Base-by-base conservation (phyloP, 1,140 invertebrate genomes). In the Probaryconus sp. region DNA sequence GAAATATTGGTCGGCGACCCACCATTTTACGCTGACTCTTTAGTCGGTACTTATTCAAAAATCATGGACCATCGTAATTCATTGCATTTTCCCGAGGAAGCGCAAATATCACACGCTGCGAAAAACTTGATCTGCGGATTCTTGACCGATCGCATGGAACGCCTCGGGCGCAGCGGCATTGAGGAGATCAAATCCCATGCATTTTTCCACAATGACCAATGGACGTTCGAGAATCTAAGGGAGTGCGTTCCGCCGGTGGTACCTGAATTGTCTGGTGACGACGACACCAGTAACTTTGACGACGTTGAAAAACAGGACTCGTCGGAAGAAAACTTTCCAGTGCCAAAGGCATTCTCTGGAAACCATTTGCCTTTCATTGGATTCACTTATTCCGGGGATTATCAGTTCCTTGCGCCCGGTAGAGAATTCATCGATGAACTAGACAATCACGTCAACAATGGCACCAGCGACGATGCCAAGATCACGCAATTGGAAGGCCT, bases 1-100 rank as follows among this genome's bases (percentile, higher is more conserved):
- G 98, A 99, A 90, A 99, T 99, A 97, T 89, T 99, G 4, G 94
- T 98, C 60, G 97, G 97, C n/a, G 98, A 99, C 85, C 97, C 98
- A 2, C 98, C 98, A 2, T 99, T 99, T 88, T 99, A 98, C 89
- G 97, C 98, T 1, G 98, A 99, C 81, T 98, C 97, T 42, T 90
- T 99, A 53, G 95, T 99, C 24, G 97, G 96, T 21, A 99, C 98
- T 6, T 99, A 99, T 86, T 96, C 96, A 51, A 99, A 98, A 89
- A 99, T 99, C 77, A 99, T 99, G 97, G 97, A 99, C 84, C 96
- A 99, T 84, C 94, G 97, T 84, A 98, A 98, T 83, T 97, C 97
- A 9, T 88, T 99, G 2, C 92, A 92, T 71, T 99, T 99, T 88
- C 98, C 98, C 17, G 92, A 95, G 77, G 98, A 99, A 84, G 91